A percentile compares a stretch with the other conserved stretches of the same genome.
These are phyloP conservation scores for Notiomystis cincta DNA, from an alignment of 2,113 vertebrate species.

Conservation along the genomic window DNA sequence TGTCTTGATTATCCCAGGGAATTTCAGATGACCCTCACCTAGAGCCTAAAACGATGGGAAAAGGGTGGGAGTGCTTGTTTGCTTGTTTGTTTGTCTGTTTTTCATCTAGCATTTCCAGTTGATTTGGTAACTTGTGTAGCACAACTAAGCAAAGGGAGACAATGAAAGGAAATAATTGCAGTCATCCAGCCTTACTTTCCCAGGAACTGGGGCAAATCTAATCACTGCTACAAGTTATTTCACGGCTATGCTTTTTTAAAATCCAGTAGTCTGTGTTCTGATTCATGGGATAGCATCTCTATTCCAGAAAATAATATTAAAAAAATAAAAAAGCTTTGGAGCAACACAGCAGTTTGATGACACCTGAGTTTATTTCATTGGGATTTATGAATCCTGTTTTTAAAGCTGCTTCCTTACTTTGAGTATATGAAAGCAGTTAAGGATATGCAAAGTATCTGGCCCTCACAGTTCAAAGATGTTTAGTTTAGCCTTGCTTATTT, in stretches of 20 bases:
- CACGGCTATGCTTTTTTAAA: not conserved
- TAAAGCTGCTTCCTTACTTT: not conserved
- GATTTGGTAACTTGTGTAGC: not conserved
- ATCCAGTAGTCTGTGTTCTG: not conserved
- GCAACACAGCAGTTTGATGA: not conserved
- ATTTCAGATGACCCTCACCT: not conserved
- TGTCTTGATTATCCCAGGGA: not conserved
- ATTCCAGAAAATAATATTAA: not conserved
- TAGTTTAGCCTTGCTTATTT: conserved; percentile 8
- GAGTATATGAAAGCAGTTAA: not conserved
- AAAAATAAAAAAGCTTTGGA: not conserved
- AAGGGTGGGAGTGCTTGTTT: not conserved
- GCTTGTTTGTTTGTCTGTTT: not conserved
- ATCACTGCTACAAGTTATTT: not conserved
- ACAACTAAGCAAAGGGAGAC: not conserved
- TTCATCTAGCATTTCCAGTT: not conserved
- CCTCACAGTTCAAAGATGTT: not conserved
- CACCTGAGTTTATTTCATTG: not conserved
- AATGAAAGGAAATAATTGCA: not conserved
- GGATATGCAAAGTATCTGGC: not conserved
- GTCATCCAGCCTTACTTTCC: not conserved
- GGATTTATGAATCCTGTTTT: not conserved
- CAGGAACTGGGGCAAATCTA: not conserved
- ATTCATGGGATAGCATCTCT: not conserved
- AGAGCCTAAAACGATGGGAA: not conserved